Conservation (phyloP, 2,888 invertebrate genomes). For the Drosophila setosimentum region DNA sequence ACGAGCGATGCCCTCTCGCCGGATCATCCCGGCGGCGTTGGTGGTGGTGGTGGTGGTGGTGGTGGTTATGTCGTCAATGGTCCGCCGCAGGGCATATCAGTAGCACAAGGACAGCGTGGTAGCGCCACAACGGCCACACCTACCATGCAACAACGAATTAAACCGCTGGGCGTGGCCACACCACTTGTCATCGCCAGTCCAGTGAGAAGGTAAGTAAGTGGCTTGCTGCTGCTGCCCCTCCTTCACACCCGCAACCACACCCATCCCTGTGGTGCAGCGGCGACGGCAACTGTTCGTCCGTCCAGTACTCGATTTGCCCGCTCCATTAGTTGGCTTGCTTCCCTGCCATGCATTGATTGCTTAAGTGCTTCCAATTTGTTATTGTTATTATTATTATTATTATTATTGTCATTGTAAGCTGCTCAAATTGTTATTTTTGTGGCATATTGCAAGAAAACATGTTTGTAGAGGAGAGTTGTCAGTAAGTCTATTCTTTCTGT, state of each 20-base stretch:
- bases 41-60: slow-evolving; percentile 75
- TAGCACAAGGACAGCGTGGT: slow-evolving; percentile 86
- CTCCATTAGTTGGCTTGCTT: slow-evolving; percentile 4
- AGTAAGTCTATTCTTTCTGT: background rate
- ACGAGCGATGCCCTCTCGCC: slow-evolving; percentile 87
- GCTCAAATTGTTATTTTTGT: slow-evolving; percentile 3
- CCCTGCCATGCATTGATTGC: background rate
- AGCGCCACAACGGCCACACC: slow-evolving; percentile 88
- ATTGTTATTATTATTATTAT: slow-evolving; percentile 5
- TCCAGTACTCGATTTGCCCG: slow-evolving; percentile 1
- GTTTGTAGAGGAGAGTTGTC: background rate
- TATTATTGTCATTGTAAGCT: slow-evolving; percentile 2
- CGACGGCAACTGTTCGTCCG: background rate
- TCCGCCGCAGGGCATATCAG: slow-evolving; percentile 78
- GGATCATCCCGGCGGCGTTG: slow-evolving; percentile 85
- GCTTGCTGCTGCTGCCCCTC: background rate
- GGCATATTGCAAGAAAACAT: background rate
- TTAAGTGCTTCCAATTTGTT: slow-evolving; percentile 7
- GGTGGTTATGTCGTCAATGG: slow-evolving; percentile 68
- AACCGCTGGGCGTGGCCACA: slow-evolving; percentile 95
- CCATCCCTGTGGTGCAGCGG: background rate
- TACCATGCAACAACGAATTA: slow-evolving; percentile 95
- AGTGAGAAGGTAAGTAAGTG: slow-evolving; percentile 93
- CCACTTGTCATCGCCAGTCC: slow-evolving; percentile 95
- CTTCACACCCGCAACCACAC: background rate